Conservation (phyloP, 2,888 invertebrate species). For the Aphodius sticticus region DNA sequence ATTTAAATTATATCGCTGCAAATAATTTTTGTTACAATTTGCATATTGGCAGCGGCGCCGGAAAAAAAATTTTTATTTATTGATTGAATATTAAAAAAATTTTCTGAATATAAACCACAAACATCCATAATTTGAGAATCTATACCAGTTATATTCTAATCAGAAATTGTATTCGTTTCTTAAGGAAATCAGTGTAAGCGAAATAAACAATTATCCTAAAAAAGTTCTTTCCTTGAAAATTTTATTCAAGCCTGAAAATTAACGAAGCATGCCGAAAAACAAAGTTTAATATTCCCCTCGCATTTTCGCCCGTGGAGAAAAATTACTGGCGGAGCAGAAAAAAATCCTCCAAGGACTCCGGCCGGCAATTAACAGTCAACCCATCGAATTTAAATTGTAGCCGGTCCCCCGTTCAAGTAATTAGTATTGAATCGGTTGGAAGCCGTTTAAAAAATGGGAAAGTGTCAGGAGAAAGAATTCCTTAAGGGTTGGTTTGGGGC, state of each 20-base stretch:
- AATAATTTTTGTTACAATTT: too few species aligned
- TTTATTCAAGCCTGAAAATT: background rate
- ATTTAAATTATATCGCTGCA: too few species aligned
- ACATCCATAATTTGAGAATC: too few species aligned
- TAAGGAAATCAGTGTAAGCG: too few species aligned
- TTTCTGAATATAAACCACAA: too few species aligned
- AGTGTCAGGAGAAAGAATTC: conserved; percentile 18
- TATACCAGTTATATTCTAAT: too few species aligned
- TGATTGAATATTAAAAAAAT: too few species aligned
- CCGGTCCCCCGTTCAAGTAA: background rate
- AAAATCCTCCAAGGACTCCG: background rate
- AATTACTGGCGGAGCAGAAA: background rate
- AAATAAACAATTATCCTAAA: too few species aligned
- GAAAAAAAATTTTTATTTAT: too few species aligned
- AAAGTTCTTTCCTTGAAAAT: too few species aligned
- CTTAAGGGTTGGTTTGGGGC: background rate
- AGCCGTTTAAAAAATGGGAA: conserved; percentile 13
- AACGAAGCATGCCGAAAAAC: conserved; percentile 11
- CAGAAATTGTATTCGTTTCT: background rate
- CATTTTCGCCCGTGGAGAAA: background rate
- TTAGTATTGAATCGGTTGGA: conserved; percentile 23
- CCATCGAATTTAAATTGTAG: conserved; percentile 4
- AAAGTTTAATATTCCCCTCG: conserved; percentile 20
- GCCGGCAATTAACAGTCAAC: background rate
- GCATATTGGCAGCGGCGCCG: too few species aligned